Conservation (phyloP, 2,888 invertebrate genomes). For the Brachylomia viminalis region DNA sequence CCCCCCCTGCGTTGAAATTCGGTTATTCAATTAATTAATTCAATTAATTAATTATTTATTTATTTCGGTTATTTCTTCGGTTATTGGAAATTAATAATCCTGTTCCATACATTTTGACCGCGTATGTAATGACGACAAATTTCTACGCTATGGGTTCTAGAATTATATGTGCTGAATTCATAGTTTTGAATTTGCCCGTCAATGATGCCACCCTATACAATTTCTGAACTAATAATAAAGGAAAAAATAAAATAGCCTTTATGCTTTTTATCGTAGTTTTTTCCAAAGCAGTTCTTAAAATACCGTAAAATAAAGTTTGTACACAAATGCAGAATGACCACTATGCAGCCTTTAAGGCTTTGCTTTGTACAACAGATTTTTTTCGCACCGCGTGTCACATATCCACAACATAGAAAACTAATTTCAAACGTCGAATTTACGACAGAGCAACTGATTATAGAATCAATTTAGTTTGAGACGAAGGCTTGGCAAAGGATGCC, state of each 20-base stretch:
- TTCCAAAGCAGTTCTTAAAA: not conserved
- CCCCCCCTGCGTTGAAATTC: too few species aligned
- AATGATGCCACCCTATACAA: not conserved
- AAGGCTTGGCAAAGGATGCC: slow-evolving; percentile 11
- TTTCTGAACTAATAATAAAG: not conserved
- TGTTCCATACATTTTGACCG: too few species aligned
- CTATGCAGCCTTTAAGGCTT: not conserved
- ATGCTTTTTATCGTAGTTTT: not conserved
- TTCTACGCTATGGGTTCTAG: too few species aligned
- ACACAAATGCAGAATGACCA: not conserved
- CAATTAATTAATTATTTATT: too few species aligned
- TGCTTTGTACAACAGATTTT: not conserved
- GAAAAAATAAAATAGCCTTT: not conserved
- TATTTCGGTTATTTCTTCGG: too few species aligned
- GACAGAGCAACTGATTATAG: slow-evolving; percentile 9
- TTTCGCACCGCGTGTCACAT: not conserved
- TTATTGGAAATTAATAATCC: too few species aligned
- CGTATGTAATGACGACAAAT: too few species aligned
- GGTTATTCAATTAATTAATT: too few species aligned
- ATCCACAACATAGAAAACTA: not conserved
- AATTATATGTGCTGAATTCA: too few species aligned
- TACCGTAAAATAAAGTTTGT: not conserved
- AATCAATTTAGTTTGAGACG: slow-evolving; percentile 16
- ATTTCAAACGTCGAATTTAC: slow-evolving; percentile 4
- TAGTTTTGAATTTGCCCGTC: too few species aligned